A percentile compares a stretch with the other conserved stretches of the same genome.
Evolutionary conservation across 1,140 invertebrate species (phyloP).

Genomic region (Orussus abietinus): DNA sequence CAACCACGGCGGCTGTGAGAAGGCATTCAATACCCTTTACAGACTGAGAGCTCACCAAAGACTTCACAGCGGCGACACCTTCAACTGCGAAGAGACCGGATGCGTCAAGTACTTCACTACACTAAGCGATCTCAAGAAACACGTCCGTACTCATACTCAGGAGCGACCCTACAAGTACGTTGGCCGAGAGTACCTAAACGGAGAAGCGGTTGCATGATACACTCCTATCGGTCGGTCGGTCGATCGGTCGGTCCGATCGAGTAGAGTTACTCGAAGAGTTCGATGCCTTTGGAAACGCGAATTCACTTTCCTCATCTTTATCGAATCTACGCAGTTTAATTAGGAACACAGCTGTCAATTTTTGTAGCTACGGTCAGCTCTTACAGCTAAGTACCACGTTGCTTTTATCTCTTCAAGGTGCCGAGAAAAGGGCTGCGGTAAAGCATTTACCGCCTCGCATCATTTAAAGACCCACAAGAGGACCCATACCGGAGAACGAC

Average conservation of each 20-base stretch:
- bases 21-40: slow-evolving; percentile 93
- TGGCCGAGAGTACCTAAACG: no score
- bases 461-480: slow-evolving; percentile 82
- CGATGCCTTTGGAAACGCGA: no score
- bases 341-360: no score
- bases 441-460: slow-evolving; percentile 89
- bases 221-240: no score
- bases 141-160: slow-evolving; percentile 86
- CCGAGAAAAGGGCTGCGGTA: slow-evolving; percentile 77
- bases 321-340: no score
- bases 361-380: no score
- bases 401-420: slow-evolving; percentile 73
- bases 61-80: slow-evolving; percentile 91
- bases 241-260: no score
- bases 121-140: slow-evolving; percentile 89
- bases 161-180: slow-evolving; percentile 87
- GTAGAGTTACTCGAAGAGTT: no score
- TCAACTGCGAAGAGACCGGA: slow-evolving; percentile 80
- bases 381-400: neutral
- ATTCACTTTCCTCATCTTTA: no score
- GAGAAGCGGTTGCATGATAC: no score
- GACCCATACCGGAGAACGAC: slow-evolving; percentile 65
- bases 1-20: slow-evolving; percentile 73
- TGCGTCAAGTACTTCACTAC: slow-evolving; percentile 93
- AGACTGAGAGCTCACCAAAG: slow-evolving; percentile 88